Base-by-base conservation (phyloP, 2,113 vertebrate species). In the Protomyctophum bolini region DNA sequence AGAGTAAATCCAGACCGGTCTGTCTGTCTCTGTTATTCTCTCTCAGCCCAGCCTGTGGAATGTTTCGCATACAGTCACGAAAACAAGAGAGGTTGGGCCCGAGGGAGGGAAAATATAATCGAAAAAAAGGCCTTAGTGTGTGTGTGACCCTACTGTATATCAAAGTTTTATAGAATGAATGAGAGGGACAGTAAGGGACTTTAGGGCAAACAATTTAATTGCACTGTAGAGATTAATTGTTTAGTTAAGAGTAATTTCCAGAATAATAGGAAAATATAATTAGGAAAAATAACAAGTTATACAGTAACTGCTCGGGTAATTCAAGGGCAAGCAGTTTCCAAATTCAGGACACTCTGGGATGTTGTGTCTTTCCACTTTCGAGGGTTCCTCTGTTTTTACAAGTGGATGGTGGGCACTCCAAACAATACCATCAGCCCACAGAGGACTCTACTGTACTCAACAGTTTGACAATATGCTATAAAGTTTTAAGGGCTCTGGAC, bases 51-150 rank as follows among this genome's bases (percentile, higher is more conserved):
- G 7, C 66, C 51, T 69, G 1, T 68, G 63, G 9, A 66, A 78
- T 75, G 41, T 75, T 21, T 65, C 15, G 11, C 58, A 61, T 61
- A 45, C 56, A 46, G 14, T 67, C 62, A 73, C 14, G 60, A 61
- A 41, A 41, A 41, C 33, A 41, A 6, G 33, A 41, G 33, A 41
- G 33, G 33, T 41, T 41, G 33, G 33, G 33, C 33, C 33, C 5
- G 33, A 41, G 33, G 33, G 33, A 41, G 33, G 33, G 33, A 41
- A 41, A 41, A 41, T 41, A 41, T 41, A 41, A 41, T 41, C 3
- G 33, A 41, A 41, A 41, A 41, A 41, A 41, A 41, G 33, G 21
- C 21, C 21, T 21, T 41, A 6, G 33, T 2, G 33, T 2, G 50
- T 47, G 14, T 0, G 10, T 59, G 41, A 71, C 56, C 15, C 14